These are phyloP conservation scores for Antigone vipio DNA, from an alignment of 2,113 vertebrate species.

Conservation along the genomic window DNA sequence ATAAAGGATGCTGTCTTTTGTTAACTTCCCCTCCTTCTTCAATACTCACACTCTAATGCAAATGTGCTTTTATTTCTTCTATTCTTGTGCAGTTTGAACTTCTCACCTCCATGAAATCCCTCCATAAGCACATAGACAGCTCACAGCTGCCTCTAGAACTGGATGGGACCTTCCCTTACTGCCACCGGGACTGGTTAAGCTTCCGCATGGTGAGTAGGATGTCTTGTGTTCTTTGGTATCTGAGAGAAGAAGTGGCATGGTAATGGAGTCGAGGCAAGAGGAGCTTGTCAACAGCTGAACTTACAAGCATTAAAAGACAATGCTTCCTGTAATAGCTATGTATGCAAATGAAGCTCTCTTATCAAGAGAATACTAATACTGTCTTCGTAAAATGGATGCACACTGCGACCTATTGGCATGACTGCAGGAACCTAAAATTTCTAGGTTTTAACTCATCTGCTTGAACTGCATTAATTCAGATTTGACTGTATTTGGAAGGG, in stretches of 20 bases:
- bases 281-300: not conserved
- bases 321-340: not conserved
- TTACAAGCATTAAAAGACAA: not conserved
- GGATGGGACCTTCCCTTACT: conserved; percentile 85
- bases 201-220: conserved; percentile 85
- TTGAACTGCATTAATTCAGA: not conserved
- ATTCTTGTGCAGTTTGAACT: conserved; percentile 78
- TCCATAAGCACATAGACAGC: conserved; percentile 83
- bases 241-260: not conserved
- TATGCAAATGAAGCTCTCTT: not conserved
- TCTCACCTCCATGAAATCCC: conserved; percentile 80
- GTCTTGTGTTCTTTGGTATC: not conserved
- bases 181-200: conserved; percentile 85
- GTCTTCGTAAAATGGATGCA: not conserved
- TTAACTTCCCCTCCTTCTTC: not conserved
- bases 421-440: not conserved
- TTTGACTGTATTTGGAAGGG: not conserved
- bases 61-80: not conserved
- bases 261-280: not conserved
- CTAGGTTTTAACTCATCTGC: not conserved
- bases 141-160: conserved; percentile 81
- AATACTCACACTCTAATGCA: not conserved
- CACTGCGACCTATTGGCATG: not conserved
- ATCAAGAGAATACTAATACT: not conserved
- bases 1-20: not conserved